A percentile compares a stretch with the other conserved stretches of the same genome.
Conservation (phyloP, 2,113 vertebrate species). For the Ammodytes marinus region DNA sequence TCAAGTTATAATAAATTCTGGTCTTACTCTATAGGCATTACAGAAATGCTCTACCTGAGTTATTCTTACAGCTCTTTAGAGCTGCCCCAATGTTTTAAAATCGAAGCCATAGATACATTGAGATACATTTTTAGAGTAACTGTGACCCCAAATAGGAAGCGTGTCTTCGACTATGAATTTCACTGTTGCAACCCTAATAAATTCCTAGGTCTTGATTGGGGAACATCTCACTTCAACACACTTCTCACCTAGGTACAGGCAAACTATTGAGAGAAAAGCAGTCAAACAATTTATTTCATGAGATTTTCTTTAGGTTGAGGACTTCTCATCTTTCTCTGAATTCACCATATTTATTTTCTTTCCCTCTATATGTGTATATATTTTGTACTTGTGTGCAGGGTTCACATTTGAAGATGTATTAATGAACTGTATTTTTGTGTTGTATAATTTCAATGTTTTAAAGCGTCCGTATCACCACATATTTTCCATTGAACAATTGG, state of each 20-base stretch:
- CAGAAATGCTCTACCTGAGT: background rate
- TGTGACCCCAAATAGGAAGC: background rate
- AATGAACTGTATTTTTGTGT: background rate
- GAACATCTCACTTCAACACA: constrained; percentile 16
- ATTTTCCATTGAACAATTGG: background rate
- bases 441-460: background rate
- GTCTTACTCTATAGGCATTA: background rate
- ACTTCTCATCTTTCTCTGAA: background rate
- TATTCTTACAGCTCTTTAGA: background rate
- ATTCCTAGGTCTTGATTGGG: background rate
- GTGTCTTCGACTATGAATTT: background rate
- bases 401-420: background rate
- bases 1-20: background rate
- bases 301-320: background rate
- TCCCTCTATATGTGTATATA: background rate
- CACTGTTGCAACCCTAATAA: background rate
- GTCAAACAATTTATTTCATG: constrained; percentile 6
- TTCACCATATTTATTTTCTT: background rate
- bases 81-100: background rate
- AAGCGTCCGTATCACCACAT: background rate
- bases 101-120: background rate
- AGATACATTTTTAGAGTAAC: background rate
- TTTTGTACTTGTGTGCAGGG: background rate
- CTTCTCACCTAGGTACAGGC: background rate
- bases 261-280: background rate